phyloP scores from a whole-genome alignment of 2,888 invertebrate species.

The Choreutis nemorana region DNA sequence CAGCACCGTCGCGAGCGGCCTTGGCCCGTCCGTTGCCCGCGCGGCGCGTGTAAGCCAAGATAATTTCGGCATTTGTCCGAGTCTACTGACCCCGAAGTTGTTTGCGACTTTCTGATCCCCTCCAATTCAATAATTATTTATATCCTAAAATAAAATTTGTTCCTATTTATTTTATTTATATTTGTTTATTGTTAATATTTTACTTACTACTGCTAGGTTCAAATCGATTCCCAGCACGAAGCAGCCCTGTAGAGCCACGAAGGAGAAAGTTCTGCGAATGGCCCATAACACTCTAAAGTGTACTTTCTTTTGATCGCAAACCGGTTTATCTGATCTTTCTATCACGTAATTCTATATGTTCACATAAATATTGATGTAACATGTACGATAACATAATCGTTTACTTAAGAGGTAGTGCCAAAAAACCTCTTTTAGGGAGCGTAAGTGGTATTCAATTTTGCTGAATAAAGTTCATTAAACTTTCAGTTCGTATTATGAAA shows the following conservation, averaged over 20 bases:
- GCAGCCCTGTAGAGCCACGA: too few relatives aligned
- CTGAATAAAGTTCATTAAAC: conserved; percentile 25
- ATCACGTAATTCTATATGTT: too few relatives aligned
- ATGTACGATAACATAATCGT: too few relatives aligned
- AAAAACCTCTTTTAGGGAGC: too few relatives aligned
- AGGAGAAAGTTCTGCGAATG: conserved; percentile 48
- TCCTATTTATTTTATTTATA: too few relatives aligned
- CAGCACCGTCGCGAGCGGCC: conserved; percentile 46
- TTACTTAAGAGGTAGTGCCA: too few relatives aligned
- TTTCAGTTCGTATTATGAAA: conserved; percentile 23
- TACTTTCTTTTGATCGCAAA: conserved; percentile 45
- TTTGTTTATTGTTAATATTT: too few relatives aligned
- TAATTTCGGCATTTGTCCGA: conserved; percentile 58
- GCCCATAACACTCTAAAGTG: conserved; percentile 31
- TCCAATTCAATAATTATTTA: conserved; percentile 65
- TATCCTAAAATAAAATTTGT: too few relatives aligned
- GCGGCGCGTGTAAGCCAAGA: conserved; percentile 51
- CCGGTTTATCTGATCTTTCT: conserved; percentile 36
- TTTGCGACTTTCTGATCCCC: conserved; percentile 60
- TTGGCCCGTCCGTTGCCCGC: conserved; percentile 58
- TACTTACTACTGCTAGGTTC: too few relatives aligned
- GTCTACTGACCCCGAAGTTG: conserved; percentile 61
- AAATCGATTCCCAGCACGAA: too few relatives aligned
- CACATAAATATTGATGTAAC: too few relatives aligned
- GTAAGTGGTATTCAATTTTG: too few relatives aligned